Base-by-base conservation (phyloP, 2,888 invertebrate genomes). In the Drosophila pegasa region DNA sequence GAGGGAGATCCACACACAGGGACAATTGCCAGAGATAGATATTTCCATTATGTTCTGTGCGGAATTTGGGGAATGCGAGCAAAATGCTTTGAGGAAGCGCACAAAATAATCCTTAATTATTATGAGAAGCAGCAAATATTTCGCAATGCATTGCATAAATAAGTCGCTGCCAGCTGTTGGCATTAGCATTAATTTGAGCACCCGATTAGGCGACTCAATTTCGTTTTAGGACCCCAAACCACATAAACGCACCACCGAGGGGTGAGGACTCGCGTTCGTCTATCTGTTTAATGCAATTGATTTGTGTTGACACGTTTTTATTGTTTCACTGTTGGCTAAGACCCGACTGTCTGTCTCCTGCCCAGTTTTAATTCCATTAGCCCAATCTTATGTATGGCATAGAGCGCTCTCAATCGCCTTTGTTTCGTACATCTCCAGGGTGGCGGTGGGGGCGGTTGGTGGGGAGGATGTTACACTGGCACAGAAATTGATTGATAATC, bases 401-500 rank as follows among this genome's bases (percentile, higher is more conserved):
- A 27, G 43, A 45, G 16, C 43, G 16, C 9, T 16, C 41, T 22
- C 41, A 41, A 41, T 29, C 18, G 29, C 29, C 29, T 18, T 47
- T 47, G 47, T 47, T 47, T 29, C 47, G 27, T 7, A 14, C 14
- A 12, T 1, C 7, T 3, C 1, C 9, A 1, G 25, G 25, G n/a
- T 22, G 40, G 57, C 52, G 52, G 63, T n/a, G n/a, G n/a, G n/a
- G n/a, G n/a, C n/a, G n/a, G n/a, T n/a, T n/a, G 25, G n/a, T 22
- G 40, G 57, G 50, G 52, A 61, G 47, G 33, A 38, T 16, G 33
- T 18, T 25, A 40, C 47, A 52, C 35, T 57, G 68, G 33, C 60
- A 29, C 48, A 71, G 75, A 76, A 83, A 75, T 88, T 90, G 90
- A 90, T 90, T 90, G 89, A 89, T 90, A 91, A 86, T 87, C 88